Evolutionary conservation across 2,113 vertebrate genomes (phyloP).

Genomic region (Narcine bancroftii): DNA sequence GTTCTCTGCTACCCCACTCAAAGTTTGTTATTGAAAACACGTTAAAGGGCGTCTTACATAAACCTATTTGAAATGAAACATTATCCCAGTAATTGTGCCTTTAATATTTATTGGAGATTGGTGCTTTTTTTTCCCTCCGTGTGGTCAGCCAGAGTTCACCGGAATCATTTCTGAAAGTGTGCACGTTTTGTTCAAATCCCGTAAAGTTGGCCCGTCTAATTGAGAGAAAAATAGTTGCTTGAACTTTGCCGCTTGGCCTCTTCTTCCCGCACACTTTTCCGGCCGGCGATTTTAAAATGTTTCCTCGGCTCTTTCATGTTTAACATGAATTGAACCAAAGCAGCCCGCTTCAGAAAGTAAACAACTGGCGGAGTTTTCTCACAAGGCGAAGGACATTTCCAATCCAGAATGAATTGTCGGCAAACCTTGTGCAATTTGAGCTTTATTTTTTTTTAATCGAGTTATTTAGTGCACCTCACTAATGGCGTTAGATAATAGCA

Average conservation of each 20-base stretch:
- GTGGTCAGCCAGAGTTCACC: background rate
- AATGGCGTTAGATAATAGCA: background rate
- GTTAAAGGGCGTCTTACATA: slow-evolving; percentile 2
- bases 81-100: background rate
- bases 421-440: background rate
- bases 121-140: background rate
- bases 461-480: background rate
- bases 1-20: background rate
- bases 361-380: background rate
- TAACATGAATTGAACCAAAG: background rate
- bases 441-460: slow-evolving; percentile 3
- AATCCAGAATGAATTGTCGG: background rate
- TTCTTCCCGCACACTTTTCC: background rate
- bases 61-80: slow-evolving; percentile 3
- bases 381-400: background rate
- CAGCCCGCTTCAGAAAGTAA: background rate
- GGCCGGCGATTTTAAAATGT: background rate
- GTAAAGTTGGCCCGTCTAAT: background rate
- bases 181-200: background rate
- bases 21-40: background rate
- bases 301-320: background rate
- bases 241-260: background rate
- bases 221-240: background rate
- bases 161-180: background rate
- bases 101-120: background rate